Base-by-base conservation (phyloP, 2,797 vertebrate genomes). In the Tarsius wallacei region DNA sequence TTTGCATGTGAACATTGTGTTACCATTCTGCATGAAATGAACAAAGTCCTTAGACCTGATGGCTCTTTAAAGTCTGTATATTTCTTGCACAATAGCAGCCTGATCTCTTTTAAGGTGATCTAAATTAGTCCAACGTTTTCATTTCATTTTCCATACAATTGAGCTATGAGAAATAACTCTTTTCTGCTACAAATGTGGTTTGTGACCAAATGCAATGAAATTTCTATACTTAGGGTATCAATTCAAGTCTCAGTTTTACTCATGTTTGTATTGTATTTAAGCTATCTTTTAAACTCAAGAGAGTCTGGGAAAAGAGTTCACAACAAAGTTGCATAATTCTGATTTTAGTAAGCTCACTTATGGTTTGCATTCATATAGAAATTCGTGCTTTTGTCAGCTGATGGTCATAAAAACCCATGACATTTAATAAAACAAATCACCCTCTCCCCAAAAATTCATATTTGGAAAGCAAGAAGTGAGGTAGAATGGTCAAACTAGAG, bases 331-430 rank as follows among this genome's bases (percentile, higher is more conserved):
- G 74, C 10, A 3, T 78, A 90, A 73, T 47, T 87, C 36, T 84
- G 47, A 63, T 88, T 95, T 93, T 90, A 80, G 28, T 82, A 77
- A 77, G 31, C 7, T 87, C 11, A 82, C 11, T 91, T 80, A 36
- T 28, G 82, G 33, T 90, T 93, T 97, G 51, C 93, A 88, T 89
- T 91, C 26, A 86, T 88, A 51, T 71, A 63, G 47, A 95, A 80
- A 86, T 68, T 74, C 63, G n/a, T 51, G n/a, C 21, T 80, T 88
- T 82, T 83, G 28, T 74, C 26, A 90, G 49, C 51, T 85, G n/a
- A 68, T 92, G 22, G 22, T 85, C 57, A 85, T 88, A 59, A 89
- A 53, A 83, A 63, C 2, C 13, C 61, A n/a, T n/a, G 70, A 49
- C 12, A 91, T 86, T 86, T 82, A 42, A 68, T 84, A 88, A 81